Base-by-base conservation (phyloP, 2,113 vertebrate species). In the Centropus unirufus region DNA sequence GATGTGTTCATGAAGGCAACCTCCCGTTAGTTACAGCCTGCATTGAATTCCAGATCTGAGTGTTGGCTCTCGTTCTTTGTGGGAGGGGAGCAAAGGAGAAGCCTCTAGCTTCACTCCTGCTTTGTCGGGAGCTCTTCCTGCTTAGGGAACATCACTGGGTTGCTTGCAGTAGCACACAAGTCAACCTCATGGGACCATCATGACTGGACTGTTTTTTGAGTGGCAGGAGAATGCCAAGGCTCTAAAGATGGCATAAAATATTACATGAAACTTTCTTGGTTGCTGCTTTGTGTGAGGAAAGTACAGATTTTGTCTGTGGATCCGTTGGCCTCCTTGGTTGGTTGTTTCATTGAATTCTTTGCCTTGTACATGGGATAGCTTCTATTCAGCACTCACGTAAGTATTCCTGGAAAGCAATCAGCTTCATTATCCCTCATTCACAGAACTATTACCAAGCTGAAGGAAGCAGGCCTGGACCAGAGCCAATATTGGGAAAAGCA, bases 321-420 rank as follows among this genome's bases (percentile, higher is more conserved):
- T 44, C 70, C 76, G 21, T 15, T 2, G 8, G 44, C 23, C 17
- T 40, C 11, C 34, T 23, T 62, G 10, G 19, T 27, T 52, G n/a
- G 5, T 59, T 40, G 44, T 20, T 72, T 54, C 12, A 2, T 11
- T 29, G 29, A 34, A 9, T 29, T 18, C 5, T 16, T 83, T 82
- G 39, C 74, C 26, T 52, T 18, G 21, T 29, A 44, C 7, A 0
- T 11, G 30, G 39, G 14, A 1, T 5, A 61, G 67, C 49, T 83
- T 2, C 0, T 14, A 14, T 1, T 14, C 16, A 57, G 61, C 14
- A 4, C 24, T 78, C 0, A 0, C 0, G 1, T 44, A 61, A 76
- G 32, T 18, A 30, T 73, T 29, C 21, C 16, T 1, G 5, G 52
- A 80, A 74, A 36, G 36, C 14, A 17, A 51, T 26, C 39, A 49